Base-by-base conservation (phyloP, 2,113 vertebrate species). In the Oreochromis aureus region DNA sequence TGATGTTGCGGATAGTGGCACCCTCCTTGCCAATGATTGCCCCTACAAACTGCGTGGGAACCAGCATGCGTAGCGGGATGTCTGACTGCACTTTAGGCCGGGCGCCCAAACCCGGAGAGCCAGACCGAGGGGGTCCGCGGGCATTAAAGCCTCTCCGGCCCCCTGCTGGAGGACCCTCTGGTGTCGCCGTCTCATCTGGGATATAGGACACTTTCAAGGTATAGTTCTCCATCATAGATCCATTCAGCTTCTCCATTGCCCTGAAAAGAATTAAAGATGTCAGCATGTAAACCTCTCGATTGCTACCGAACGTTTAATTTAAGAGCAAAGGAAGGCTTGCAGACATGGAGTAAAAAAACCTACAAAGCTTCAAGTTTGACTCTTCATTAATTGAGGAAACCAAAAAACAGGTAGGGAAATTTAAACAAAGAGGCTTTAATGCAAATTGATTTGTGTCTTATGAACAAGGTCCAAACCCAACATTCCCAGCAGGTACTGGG, bases 1-100 rank as follows among this genome's bases (percentile, higher is more conserved):
- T 99, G 87, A 99, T 98, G 87, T 98, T 99, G 80, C 99, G 97
- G 91, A 99, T 99, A 39, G 99, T 99, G 4, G 98, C 98, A 3
- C 99, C 99, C 95, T 99, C 98, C 89, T 99, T 99, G 86, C 99
- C 98, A 2, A 99, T 99, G 27, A 99, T 99, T 19, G 99, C 99
- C 59, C 99, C 99, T 41, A 99, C 98, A 5, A 99, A 99, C 93
- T 99, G 99, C 0, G 98, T 99, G 90, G 99, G 99, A 48, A 99
- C 99, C 87, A 99, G 95, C 91, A 99, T 96, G 73, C 99, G 97
- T 5, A 99, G 95, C 0, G 98, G 98, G 91, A 99, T 96, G 6
- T 99, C 98, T 0, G 98, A 98, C 61, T 98, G 98, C 3, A 97
- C 95, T 87, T 98, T 99, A 90, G 98, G 98, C 87, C 98, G 96